These are phyloP conservation scores for Microctonus aethiopoides DNA, from an alignment of 2,888 invertebrate genomes.

Conservation along the genomic window DNA sequence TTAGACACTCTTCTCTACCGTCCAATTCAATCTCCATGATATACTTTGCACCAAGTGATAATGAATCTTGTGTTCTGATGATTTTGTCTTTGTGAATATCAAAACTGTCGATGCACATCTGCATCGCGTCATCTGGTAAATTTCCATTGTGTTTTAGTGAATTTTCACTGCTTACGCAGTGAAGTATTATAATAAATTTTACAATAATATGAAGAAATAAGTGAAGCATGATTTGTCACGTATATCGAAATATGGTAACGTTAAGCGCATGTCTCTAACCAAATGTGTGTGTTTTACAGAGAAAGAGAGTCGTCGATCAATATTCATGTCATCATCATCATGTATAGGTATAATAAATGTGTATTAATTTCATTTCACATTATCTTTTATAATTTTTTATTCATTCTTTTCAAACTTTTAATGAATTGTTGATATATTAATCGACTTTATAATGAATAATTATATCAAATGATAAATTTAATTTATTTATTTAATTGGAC, in stretches of 20 bases:
- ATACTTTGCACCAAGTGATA: slow-evolving; percentile 88
- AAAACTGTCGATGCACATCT: slow-evolving; percentile 80
- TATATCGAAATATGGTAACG: slow-evolving; percentile 25
- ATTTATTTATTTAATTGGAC: too few relatives aligned
- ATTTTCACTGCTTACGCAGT: slow-evolving; percentile 46
- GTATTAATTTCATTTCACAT: background rate
- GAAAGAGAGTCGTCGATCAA: slow-evolving; percentile 41
- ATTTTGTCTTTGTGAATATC: slow-evolving; percentile 90
- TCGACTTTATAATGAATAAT: too few relatives aligned
- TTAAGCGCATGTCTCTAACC: slow-evolving; percentile 40
- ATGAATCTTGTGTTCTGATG: slow-evolving; percentile 89
- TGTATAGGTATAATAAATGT: background rate
- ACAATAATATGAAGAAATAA: slow-evolving; percentile 50
- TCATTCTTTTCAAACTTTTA: too few relatives aligned
- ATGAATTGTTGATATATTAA: too few relatives aligned
- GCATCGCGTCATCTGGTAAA: slow-evolving; percentile 71
- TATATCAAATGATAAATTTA: too few relatives aligned
- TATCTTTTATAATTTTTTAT: background rate
- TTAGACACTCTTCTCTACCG: slow-evolving; percentile 83
- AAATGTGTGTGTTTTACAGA: background rate
- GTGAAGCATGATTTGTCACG: slow-evolving; percentile 51
- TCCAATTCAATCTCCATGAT: slow-evolving; percentile 86
- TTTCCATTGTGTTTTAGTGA: slow-evolving; percentile 53
- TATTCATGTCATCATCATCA: slow-evolving; percentile 18
- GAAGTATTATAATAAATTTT: slow-evolving; percentile 52